Evolutionary conservation across 53 echinoderm and acorn worm genomes (phyloP).

Genomic region (Actinopyga echinites): DNA sequence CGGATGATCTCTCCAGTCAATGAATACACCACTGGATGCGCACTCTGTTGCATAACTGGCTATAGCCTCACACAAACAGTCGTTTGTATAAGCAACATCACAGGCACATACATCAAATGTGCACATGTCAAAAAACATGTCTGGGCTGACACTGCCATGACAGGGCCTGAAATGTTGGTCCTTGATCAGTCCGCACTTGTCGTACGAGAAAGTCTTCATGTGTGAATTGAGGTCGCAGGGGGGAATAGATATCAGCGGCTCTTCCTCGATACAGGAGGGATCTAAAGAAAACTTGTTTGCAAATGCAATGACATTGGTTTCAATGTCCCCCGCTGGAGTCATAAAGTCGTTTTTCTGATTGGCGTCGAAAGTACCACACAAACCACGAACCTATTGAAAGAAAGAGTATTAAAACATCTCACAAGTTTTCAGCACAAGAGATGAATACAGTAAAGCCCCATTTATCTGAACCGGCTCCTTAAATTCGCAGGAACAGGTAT

Average conservation of each 20-base stretch:
- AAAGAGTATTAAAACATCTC: too few relatives aligned
- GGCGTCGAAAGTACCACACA: conserved; percentile 87
- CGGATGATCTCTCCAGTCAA: conserved; percentile 76
- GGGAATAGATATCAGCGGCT: conserved; percentile 46
- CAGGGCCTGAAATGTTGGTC: conserved; percentile 69
- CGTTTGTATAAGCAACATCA: conserved; percentile 50
- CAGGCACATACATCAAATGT: conserved; percentile 87
- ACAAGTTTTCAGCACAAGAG: background rate
- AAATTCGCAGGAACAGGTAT: too few relatives aligned
- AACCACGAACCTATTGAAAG: conserved; percentile 69
- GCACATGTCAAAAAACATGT: conserved; percentile 81
- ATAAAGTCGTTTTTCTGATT: conserved; percentile 92
- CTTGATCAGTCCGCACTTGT: conserved; percentile 78
- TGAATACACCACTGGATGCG: conserved; percentile 67
- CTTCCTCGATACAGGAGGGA: conserved; percentile 65
- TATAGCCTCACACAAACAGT: conserved; percentile 79
- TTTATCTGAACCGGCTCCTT: too few relatives aligned
- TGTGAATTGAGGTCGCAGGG: conserved; percentile 80
- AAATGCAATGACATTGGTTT: conserved; percentile 69
- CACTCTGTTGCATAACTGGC: conserved; percentile 81
- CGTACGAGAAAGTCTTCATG: conserved; percentile 70
- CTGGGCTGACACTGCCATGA: conserved; percentile 75
- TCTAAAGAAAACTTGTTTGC: conserved; percentile 74
- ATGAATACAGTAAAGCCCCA: too few relatives aligned
- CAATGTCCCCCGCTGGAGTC: conserved; percentile 86